A percentile compares a stretch with the other conserved stretches of the same genome.
Conservation (phyloP, 2,113 vertebrate genomes). For the Alectura lathami region DNA sequence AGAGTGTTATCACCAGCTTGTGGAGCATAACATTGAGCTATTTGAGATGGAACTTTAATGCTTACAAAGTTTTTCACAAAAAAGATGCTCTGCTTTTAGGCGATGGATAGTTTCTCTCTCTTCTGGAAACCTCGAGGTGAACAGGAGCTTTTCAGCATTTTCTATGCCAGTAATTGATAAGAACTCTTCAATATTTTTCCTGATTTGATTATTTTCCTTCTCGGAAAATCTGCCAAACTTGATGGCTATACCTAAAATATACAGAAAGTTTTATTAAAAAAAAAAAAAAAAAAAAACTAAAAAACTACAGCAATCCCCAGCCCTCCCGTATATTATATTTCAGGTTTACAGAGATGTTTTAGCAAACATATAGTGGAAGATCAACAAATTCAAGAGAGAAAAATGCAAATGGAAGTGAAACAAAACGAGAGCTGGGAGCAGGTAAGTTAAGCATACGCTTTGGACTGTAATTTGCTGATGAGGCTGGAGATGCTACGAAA, state of each 20-base stretch:
- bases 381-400: background rate
- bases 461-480: background rate
- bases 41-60: background rate
- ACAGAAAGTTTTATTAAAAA: background rate
- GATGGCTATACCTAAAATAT: constrained; percentile 68
- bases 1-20: background rate
- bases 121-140: constrained; percentile 70
- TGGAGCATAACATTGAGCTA: background rate
- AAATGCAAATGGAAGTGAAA: background rate
- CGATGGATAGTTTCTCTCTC: constrained; percentile 47
- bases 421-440: background rate
- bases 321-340: background rate
- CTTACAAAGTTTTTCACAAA: constrained; percentile 75
- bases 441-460: fast-evolving
- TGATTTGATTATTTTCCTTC: constrained; percentile 76
- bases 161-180: constrained; percentile 70
- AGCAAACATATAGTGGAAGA: background rate
- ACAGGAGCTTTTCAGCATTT: constrained; percentile 74
- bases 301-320: background rate
- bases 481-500: background rate
- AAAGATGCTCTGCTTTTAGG: constrained; percentile 61
- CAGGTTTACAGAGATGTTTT: background rate
- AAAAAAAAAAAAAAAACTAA: background rate
- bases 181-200: constrained; percentile 73
- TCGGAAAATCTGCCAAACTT: constrained; percentile 76